phyloP scores from a whole-genome alignment of 2,113 vertebrate species.

The Eolophus roseicapilla region DNA sequence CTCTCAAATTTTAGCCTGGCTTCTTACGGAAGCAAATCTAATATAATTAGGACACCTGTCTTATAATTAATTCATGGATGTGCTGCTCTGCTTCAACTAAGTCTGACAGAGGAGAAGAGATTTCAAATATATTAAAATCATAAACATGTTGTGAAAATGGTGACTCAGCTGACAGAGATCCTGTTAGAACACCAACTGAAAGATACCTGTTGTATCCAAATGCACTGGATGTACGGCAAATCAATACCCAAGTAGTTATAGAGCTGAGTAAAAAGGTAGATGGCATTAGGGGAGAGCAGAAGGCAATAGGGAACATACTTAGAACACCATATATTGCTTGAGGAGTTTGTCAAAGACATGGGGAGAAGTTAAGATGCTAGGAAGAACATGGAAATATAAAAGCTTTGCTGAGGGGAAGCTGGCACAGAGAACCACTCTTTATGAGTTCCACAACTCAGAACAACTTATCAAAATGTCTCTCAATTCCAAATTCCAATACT shows the following conservation, averaged over 20 bases:
- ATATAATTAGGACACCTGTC: background rate
- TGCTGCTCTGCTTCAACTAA: background rate
- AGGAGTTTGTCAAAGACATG: background rate
- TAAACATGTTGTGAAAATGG: background rate
- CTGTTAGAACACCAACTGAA: background rate
- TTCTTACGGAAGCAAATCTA: conserved; percentile 12
- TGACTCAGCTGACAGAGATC: background rate
- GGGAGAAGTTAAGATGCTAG: background rate
- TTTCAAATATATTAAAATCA: background rate
- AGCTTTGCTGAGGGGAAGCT: background rate
- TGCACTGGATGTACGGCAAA: background rate
- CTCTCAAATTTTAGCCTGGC: background rate
- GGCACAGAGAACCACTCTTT: background rate
- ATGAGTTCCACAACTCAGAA: background rate
- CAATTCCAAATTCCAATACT: background rate
- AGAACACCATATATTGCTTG: background rate
- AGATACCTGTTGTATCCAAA: background rate
- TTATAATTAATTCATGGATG: background rate
- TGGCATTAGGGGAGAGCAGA: background rate
- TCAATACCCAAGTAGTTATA: background rate
- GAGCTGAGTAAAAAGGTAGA: background rate
- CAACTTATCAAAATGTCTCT: background rate
- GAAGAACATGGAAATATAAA: background rate
- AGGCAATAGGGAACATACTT: background rate
- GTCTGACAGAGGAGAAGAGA: background rate